Base-by-base conservation (phyloP, 1,140 invertebrate genomes). In the Helicorthomorpha holstii region DNA sequence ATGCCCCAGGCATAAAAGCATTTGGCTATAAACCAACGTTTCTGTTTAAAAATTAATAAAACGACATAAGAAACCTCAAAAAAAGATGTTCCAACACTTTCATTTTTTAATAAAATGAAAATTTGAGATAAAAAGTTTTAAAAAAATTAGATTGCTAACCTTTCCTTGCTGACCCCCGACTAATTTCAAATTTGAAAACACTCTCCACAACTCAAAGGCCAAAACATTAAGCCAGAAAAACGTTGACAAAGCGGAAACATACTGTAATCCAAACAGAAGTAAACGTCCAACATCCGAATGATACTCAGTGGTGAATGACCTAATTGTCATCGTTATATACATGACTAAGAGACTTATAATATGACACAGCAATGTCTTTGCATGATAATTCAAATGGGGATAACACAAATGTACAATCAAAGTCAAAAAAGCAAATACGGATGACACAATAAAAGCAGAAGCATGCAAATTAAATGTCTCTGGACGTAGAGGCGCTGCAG, bases 201-300 rank as follows among this genome's bases (percentile, higher is more conserved):
- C 55, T 49, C 53, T 55, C 57, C 61, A 66, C 7, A 64, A 58
- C 48, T 64, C 63, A 42, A 58, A 64, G 25, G 64, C 58, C 52
- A 64, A 57, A n/a, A 63, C 60, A 34, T 65, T 73, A 49, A 74
- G 57, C 73, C 73, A 75, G 19, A 67, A 65, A 57, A 71, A 74
- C 4, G 64, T 64, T 12, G 69, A 57, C 24, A 74, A 59, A 57
- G 73, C 29, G 29, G 16, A 34, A 34, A 34, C 16, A 16, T 34
- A 34, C 29, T 34, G 29, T 7, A 34, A 34, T 7, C 29, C 7
- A 34, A 34, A 34, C 16, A 34, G 29, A 34, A 16, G 7, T 7
- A 34, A 7, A 34, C 16, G 7, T 7, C 7, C 16, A 16, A 34
- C 16, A 7, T 16, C 29, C 7, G 29, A 34, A 34, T 7, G 29